Evolutionary conservation across 2,113 vertebrate species (phyloP).

Genomic region (Gymnobelideus leadbeateri): DNA sequence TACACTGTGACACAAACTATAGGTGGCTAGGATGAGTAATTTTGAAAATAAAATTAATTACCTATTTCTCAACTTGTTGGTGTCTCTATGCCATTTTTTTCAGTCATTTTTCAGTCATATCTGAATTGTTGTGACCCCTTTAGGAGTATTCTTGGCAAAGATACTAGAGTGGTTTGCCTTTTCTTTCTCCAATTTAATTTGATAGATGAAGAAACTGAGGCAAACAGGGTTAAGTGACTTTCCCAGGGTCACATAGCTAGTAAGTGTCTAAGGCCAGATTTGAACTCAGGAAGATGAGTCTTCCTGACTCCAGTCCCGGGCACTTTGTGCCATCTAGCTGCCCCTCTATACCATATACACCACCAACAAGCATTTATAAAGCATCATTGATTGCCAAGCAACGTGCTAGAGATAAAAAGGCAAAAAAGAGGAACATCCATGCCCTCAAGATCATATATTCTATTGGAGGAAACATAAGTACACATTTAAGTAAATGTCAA

Average conservation of each 20-base stretch:
- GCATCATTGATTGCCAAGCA: background rate
- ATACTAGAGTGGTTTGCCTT: background rate
- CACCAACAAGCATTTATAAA: background rate
- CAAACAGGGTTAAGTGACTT: too few relatives aligned
- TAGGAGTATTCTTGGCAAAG: background rate
- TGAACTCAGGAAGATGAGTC: too few relatives aligned
- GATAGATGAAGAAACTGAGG: background rate
- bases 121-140: background rate
- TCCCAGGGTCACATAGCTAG: too few relatives aligned
- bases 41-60: conserved; percentile 73
- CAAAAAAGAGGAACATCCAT: background rate
- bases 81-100: background rate
- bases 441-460: background rate
- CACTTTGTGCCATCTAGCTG: background rate
- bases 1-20: conserved; percentile 58
- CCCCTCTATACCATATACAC: background rate
- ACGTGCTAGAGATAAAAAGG: background rate
- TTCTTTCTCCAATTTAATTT: background rate
- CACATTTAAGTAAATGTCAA: background rate
- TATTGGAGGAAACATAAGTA: background rate
- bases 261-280: too few relatives aligned
- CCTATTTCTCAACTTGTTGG: conserved; percentile 32
- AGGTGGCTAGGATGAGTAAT: conserved; percentile 61
- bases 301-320: too few relatives aligned
- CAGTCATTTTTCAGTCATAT: background rate